A percentile compares a stretch with the other conserved stretches of the same genome.
These are phyloP conservation scores for Rhynchonycteris naso DNA, from an alignment of 2,797 vertebrate genomes.

Conservation along the genomic window DNA sequence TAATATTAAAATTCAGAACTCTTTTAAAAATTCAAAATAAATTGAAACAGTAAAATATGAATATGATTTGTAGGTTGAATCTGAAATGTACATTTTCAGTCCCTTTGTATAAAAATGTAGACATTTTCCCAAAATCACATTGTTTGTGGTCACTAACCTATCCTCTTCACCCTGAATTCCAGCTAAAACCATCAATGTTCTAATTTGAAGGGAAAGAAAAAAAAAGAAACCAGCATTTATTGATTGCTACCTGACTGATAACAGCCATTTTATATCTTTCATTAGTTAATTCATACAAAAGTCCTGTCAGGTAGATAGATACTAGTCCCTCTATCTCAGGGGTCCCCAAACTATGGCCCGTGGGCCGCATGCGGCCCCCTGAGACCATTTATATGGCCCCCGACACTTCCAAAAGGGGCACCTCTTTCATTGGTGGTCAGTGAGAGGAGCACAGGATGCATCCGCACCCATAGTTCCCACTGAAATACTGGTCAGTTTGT, in stretches of 20 bases:
- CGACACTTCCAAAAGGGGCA: no score
- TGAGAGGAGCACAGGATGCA: no score
- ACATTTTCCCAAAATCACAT: neutral
- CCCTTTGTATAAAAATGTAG: neutral
- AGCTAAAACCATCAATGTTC: neutral
- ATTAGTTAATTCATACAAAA: constrained; percentile 27
- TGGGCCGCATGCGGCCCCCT: no score
- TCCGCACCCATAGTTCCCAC: no score
- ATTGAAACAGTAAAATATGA: neutral
- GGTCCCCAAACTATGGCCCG: no score
- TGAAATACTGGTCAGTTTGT: no score
- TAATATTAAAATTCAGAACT: neutral
- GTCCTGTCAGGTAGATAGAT: neutral
- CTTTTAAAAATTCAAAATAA: neutral
- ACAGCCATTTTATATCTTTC: neutral
- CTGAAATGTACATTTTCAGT: constrained; percentile 6
- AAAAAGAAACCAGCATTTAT: neutral
- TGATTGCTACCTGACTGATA: neutral
- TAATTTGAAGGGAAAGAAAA: neutral
- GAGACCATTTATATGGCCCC: no score
- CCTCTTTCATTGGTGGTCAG: no score
- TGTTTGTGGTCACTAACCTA: neutral
- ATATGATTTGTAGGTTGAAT: constrained; percentile 28
- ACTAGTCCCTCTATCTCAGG: neutral
- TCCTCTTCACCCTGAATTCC: neutral